Conservation (phyloP, 1,140 invertebrate species). For the Platyscapa corneri region DNA sequence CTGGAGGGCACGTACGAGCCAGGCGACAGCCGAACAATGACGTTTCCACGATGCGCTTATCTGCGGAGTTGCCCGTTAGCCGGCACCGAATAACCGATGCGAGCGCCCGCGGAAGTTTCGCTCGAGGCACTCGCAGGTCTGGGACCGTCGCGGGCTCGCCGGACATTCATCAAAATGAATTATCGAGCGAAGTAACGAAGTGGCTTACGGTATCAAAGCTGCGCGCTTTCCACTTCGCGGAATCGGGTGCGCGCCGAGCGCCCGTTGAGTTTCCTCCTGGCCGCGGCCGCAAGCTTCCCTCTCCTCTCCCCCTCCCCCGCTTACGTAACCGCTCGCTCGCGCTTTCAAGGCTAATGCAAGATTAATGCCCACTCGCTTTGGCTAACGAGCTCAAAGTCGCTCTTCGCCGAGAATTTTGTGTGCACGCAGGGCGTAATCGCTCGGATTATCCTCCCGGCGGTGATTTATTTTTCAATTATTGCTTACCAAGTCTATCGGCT, state of each 20-base stretch:
- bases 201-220: constrained; percentile 15
- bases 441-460: too few species aligned
- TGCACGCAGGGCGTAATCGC: too few species aligned
- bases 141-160: not conserved
- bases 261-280: not conserved
- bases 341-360: not conserved
- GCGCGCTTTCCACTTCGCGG: not conserved
- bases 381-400: not conserved
- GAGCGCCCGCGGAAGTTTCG: not conserved
- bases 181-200: constrained; percentile 20
- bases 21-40: not conserved
- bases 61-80: not conserved
- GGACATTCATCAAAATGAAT: constrained; percentile 26
- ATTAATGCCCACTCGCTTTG: not conserved
- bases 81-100: not conserved
- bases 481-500: not conserved
- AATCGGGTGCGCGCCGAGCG: not conserved
- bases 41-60: not conserved
- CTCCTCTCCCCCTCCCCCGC: not conserved
- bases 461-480: constrained; percentile 3
- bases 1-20: too few species aligned
- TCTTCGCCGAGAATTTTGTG: not conserved
- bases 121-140: too few species aligned
- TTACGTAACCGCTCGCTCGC: not conserved
- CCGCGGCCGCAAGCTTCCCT: not conserved